A percentile compares a stretch with the other conserved stretches of the same genome.
Conservation (phyloP, 2,888 invertebrate species). For the Thysanoteuthis rhombus region DNA sequence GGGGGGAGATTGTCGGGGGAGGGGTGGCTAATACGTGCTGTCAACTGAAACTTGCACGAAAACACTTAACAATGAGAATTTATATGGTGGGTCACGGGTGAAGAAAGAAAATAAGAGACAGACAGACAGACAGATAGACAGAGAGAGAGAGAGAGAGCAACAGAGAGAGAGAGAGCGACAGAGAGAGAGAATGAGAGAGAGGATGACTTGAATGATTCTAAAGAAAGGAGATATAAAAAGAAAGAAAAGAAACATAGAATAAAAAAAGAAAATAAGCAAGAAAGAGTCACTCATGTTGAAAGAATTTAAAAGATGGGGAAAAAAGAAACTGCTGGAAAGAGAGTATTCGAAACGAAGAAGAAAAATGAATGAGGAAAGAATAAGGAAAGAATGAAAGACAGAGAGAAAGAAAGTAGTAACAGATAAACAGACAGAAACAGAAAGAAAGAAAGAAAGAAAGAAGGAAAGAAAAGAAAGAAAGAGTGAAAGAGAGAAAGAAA, state of each 20-base stretch:
- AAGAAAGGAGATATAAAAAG: not conserved
- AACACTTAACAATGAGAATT: too few relatives aligned
- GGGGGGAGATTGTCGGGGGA: too few relatives aligned
- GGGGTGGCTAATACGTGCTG: too few relatives aligned
- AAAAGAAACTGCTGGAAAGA: not conserved
- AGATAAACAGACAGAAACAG: accelerated
- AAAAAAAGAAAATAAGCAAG: not conserved
- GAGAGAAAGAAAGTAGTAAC: accelerated
- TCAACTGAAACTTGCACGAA: too few relatives aligned
- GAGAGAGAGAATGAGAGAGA: not conserved
- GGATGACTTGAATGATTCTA: not conserved
- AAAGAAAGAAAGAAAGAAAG: not conserved
- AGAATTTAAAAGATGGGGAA: not conserved
- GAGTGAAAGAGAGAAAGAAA: not conserved
- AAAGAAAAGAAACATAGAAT: not conserved
- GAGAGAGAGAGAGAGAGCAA: not conserved
- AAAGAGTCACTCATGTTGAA: not conserved
- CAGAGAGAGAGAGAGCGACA: not conserved
- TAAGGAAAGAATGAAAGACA: not conserved
- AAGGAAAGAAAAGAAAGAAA: not conserved
- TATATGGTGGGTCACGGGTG: too few relatives aligned
- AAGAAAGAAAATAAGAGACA: not conserved
- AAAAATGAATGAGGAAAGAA: not conserved
- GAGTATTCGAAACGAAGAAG: not conserved
- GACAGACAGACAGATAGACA: not conserved